Evolutionary conservation across 1,140 invertebrate species (phyloP).

Genomic region (Heliconius hewitsoni): DNA sequence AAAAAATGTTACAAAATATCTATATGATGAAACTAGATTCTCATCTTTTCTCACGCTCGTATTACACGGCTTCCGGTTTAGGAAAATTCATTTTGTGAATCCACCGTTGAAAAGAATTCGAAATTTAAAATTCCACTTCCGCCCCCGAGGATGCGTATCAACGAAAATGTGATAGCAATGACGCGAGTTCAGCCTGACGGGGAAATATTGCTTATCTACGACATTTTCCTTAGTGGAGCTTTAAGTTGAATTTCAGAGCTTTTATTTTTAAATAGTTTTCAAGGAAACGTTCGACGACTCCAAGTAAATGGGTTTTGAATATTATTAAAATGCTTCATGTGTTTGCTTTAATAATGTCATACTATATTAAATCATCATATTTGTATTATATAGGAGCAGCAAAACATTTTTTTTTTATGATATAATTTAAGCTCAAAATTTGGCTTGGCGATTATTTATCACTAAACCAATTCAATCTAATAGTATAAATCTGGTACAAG

Average conservation of each 20-base stretch:
- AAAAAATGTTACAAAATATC: not conserved
- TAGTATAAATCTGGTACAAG: too few relatives aligned
- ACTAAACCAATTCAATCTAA: too few relatives aligned
- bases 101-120: conserved; percentile 29
- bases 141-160: conserved; percentile 35
- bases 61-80: conserved; percentile 36
- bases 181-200: conserved; percentile 28
- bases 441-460: too few relatives aligned
- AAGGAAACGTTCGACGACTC: not conserved
- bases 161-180: conserved; percentile 38
- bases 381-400: too few relatives aligned
- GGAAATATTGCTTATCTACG: conserved; percentile 34
- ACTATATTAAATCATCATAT: too few relatives aligned
- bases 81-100: conserved; percentile 38
- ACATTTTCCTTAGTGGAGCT: conserved; percentile 1
- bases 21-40: not conserved
- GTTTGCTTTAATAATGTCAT: not conserved
- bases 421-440: too few relatives aligned
- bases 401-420: too few relatives aligned
- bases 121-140: conserved; percentile 39
- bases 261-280: conserved; percentile 18
- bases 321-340: not conserved
- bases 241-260: conserved; percentile 10
- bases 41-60: conserved; percentile 23
- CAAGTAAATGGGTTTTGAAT: not conserved